Evolutionary conservation across 2,113 vertebrate species (phyloP), one percentile per base, ranked within the genome.

Genomic region (Cryptomyrus ogoouensis): DNA sequence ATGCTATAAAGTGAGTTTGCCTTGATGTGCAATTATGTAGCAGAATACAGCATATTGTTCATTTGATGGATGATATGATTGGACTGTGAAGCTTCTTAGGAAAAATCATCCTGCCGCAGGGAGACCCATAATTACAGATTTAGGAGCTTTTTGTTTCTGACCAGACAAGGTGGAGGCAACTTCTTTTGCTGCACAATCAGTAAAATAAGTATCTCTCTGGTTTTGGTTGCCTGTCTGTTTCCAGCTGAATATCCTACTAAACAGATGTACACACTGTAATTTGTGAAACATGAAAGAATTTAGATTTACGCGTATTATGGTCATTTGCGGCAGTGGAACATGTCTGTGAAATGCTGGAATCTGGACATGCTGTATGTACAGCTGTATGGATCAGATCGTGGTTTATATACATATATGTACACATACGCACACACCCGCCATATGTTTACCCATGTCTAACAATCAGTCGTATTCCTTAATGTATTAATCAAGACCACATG

Each of bases 21-120:
- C 85, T 53, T 35, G 49, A 53, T 56, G n/a, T 56, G 31, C 27
- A 87, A 39, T 87, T 87, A 87, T 53, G 47, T 35, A 56, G 52
- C 85, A 53, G 50, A 39, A 56, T 35, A 19, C 85, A 87, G 50
- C 85, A 87, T 87, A 87, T 87, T 87, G 85, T 87, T 87, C 24
- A 56, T 56, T 35, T 87, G 50, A 87, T 39, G 50, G 50, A 87
- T 56, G 85, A 87, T 87, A 87, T 52, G 85, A 56, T 3, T 56
- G 47, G 12, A 35, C 85, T 53, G 47, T 87, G 44, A 42, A 7
- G 50, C 50, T 87, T 87, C 35, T 87, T 35, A 52, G 44, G 21
- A 83, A 47, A 47, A 83, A 83, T 83, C 42, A 47, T 83, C 44
- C 80, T 83, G 80, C 19, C 21, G 7, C 50, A 15, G 49, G n/a